Evolutionary conservation across 1,140 invertebrate species (phyloP).

Genomic region (Eurytemora carolleeae): DNA sequence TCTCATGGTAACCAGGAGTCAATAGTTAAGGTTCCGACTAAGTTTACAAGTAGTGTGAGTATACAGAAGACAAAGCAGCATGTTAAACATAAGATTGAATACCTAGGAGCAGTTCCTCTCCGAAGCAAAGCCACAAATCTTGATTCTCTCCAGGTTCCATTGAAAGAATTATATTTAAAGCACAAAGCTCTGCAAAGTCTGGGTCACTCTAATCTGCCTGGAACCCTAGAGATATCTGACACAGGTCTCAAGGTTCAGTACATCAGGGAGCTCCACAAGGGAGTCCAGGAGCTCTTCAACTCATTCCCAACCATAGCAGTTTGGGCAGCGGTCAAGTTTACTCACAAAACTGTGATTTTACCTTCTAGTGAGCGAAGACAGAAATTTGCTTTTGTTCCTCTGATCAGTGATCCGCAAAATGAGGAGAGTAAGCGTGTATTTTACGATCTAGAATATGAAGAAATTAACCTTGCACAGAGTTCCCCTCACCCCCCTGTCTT

Average conservation of each 20-base stretch:
- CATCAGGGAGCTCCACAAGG: constrained; percentile 28
- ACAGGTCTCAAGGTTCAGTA: constrained; percentile 37
- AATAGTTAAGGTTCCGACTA: not conserved
- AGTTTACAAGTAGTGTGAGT: not conserved
- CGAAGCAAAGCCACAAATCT: constrained; percentile 56
- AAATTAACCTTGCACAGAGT: constrained; percentile 16
- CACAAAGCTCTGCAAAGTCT: constrained; percentile 30
- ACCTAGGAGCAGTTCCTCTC: constrained; percentile 54
- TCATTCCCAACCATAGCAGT: constrained; percentile 72
- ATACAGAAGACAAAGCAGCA: constrained; percentile 1
- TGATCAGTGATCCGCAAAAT: constrained; percentile 45
- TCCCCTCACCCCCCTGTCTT: constrained; percentile 55
- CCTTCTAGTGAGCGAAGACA: constrained; percentile 21
- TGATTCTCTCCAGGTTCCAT: constrained; percentile 53
- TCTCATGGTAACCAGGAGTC: not conserved
- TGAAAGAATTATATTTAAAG: constrained; percentile 52
- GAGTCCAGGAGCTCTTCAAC: constrained; percentile 37
- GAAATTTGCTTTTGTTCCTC: constrained; percentile 53
- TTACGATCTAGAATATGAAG: constrained; percentile 16
- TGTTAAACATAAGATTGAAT: constrained; percentile 37
- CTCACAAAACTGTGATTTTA: constrained; percentile 18
- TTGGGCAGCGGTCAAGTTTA: constrained; percentile 63
- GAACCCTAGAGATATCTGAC: constrained; percentile 44
- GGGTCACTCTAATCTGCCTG: constrained; percentile 27
- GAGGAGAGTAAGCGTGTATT: constrained; percentile 20